A percentile compares a stretch with the other conserved stretches of the same genome.
These are phyloP conservation scores for Hypsibius dujardini DNA, from an alignment of 1,140 invertebrate genomes.

Conservation along the genomic window DNA sequence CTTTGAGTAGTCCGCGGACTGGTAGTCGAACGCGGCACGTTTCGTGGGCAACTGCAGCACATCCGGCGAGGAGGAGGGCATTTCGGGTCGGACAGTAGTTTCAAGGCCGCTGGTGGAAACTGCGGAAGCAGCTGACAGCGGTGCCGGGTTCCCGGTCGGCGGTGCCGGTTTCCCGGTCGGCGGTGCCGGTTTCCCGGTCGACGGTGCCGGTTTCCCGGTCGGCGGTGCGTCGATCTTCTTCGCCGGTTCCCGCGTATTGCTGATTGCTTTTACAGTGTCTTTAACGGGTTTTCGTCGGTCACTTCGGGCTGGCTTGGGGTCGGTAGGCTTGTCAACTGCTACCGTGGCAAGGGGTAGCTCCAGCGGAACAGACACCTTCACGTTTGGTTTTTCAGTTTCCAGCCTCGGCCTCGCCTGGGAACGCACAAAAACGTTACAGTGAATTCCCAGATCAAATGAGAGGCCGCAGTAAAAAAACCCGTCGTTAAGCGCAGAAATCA, in stretches of 20 bases:
- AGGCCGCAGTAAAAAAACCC: too few species aligned
- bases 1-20: conserved; percentile 8
- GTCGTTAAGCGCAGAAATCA: too few species aligned
- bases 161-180: background rate
- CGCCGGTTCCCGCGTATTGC: too few species aligned
- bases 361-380: background rate
- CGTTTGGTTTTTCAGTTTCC: background rate
- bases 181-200: background rate
- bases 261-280: too few species aligned
- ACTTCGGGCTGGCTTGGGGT: too few species aligned
- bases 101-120: too few species aligned
- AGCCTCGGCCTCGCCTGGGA: too few species aligned
- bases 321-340: background rate
- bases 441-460: too few species aligned
- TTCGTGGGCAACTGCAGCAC: background rate
- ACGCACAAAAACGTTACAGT: too few species aligned
- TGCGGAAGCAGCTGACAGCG: background rate
- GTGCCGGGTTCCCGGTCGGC: background rate
- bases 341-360: background rate
- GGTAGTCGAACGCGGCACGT: conserved; percentile 4
- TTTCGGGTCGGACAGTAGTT: too few species aligned
- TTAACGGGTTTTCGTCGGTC: too few species aligned
- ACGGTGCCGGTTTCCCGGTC: background rate
- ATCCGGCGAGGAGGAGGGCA: background rate
- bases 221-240: background rate